phyloP scores from a whole-genome alignment of 2,888 invertebrate species.

The Glyphotaelius pellucidus region DNA sequence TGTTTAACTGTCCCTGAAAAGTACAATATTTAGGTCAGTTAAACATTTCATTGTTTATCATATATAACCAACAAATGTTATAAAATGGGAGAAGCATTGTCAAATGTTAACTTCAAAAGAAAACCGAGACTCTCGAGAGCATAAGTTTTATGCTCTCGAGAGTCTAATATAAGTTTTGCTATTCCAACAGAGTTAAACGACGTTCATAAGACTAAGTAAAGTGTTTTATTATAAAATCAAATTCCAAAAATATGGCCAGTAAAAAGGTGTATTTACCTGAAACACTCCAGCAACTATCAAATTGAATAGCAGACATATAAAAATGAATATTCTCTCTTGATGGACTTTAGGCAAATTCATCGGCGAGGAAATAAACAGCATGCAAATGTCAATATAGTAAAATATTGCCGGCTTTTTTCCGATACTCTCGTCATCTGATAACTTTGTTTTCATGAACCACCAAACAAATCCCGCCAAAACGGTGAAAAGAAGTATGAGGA shows the following conservation, averaged over 20 bases:
- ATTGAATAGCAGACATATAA: constrained; percentile 70
- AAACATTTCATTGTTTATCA: not conserved
- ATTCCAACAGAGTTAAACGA: not conserved
- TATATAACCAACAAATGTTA: not conserved
- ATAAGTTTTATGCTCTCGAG: too few relatives aligned
- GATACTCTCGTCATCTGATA: not conserved
- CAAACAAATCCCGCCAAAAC: constrained; percentile 53
- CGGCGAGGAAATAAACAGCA: constrained; percentile 59
- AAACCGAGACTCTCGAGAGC: not conserved
- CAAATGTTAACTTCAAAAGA: not conserved
- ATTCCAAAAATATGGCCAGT: not conserved
- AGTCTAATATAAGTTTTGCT: not conserved
- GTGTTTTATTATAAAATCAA: not conserved
- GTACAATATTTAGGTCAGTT: not conserved
- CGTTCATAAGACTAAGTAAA: not conserved
- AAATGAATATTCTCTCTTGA: constrained; percentile 68
- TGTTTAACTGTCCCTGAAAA: constrained; percentile 73
- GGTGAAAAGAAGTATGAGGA: constrained; percentile 43
- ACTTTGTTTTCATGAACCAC: constrained; percentile 60
- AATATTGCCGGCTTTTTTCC: not conserved
- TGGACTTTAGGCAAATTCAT: constrained; percentile 59
- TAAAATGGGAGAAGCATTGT: not conserved
- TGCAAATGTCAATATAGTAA: constrained; percentile 57
- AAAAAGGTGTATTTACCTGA: constrained; percentile 62
- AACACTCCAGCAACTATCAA: constrained; percentile 70